Evolutionary conservation across 2,888 invertebrate species (phyloP).

Genomic region (Desoria tigrina): DNA sequence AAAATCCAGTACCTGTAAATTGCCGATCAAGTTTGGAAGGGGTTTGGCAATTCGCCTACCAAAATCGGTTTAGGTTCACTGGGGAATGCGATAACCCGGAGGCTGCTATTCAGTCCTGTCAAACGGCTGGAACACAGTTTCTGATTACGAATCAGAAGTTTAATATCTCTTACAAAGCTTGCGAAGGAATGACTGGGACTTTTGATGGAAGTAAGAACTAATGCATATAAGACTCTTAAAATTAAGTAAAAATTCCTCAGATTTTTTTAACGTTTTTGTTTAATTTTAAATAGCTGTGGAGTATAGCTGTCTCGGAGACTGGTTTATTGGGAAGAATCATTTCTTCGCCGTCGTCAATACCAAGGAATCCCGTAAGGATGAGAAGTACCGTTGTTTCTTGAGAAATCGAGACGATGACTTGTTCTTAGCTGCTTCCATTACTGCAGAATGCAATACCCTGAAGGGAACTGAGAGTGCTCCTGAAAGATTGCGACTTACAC

Average conservation of each 20-base stretch:
- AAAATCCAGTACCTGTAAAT: constrained; percentile 85
- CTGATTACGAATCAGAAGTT: constrained; percentile 93
- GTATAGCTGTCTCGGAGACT: constrained; percentile 89
- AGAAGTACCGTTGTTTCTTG: constrained; percentile 89
- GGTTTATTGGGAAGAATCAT: constrained; percentile 94
- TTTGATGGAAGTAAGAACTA: constrained; percentile 71
- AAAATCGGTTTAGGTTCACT: constrained; percentile 84
- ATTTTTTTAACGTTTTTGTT: too few relatives aligned
- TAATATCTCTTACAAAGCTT: constrained; percentile 88
- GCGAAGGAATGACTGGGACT: constrained; percentile 84
- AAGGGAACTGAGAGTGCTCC: constrained; percentile 93
- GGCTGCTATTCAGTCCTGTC: constrained; percentile 88
- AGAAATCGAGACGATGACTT: constrained; percentile 92
- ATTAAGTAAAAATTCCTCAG: too few relatives aligned
- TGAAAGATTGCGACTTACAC: constrained; percentile 80
- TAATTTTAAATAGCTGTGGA: constrained; percentile 71
- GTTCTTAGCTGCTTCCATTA: constrained; percentile 87
- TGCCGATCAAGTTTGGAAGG: constrained; percentile 90
- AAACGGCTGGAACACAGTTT: constrained; percentile 93
- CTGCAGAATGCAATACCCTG: constrained; percentile 87
- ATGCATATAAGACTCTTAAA: too few relatives aligned
- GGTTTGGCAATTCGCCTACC: constrained; percentile 93
- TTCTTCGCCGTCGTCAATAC: constrained; percentile 97
- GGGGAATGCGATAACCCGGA: constrained; percentile 79
- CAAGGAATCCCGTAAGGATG: constrained; percentile 91